Evolutionary conservation across 2,888 invertebrate genomes (phyloP).

Genomic region (Chorisops tibialis): DNA sequence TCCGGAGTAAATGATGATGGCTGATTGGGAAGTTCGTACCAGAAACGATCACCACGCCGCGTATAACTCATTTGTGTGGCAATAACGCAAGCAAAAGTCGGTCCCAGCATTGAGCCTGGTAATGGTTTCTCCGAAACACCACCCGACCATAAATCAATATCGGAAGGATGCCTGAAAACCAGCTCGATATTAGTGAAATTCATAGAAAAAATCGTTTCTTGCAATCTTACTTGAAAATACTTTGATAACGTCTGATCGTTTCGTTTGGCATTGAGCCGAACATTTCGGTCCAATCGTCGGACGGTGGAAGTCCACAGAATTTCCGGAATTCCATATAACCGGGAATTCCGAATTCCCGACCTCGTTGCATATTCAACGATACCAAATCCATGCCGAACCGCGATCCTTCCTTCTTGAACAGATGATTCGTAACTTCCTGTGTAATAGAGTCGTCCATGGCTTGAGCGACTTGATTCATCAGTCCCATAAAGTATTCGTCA

Average conservation of each 20-base stretch:
- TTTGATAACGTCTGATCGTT: constrained; percentile 76
- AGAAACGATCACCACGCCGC: constrained; percentile 87
- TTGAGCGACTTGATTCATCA: constrained; percentile 91
- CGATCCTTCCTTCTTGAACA: constrained; percentile 74
- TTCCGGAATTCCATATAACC: constrained; percentile 92
- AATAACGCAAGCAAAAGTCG: constrained; percentile 90
- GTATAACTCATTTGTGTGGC: constrained; percentile 89
- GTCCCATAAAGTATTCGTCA: constrained; percentile 88
- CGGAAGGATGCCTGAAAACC: constrained; percentile 70
- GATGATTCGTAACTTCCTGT: constrained; percentile 83
- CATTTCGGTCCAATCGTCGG: constrained; percentile 72
- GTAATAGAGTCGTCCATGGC: constrained; percentile 95
- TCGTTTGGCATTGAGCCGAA: constrained; percentile 86
- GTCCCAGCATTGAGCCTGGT: constrained; percentile 89
- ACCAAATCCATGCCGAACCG: constrained; percentile 86
- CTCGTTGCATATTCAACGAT: constrained; percentile 90
- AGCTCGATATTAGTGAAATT: not conserved
- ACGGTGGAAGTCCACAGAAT: constrained; percentile 80
- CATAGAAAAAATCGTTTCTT: not conserved
- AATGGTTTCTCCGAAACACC: constrained; percentile 88
- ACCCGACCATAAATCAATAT: constrained; percentile 93
- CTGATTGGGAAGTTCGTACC: constrained; percentile 90
- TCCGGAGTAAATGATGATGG: constrained; percentile 87
- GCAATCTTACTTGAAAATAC: constrained; percentile 74
- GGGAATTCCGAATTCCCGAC: constrained; percentile 86